Base-by-base conservation (phyloP, 2,113 vertebrate species). In the Pholis gunnellus region DNA sequence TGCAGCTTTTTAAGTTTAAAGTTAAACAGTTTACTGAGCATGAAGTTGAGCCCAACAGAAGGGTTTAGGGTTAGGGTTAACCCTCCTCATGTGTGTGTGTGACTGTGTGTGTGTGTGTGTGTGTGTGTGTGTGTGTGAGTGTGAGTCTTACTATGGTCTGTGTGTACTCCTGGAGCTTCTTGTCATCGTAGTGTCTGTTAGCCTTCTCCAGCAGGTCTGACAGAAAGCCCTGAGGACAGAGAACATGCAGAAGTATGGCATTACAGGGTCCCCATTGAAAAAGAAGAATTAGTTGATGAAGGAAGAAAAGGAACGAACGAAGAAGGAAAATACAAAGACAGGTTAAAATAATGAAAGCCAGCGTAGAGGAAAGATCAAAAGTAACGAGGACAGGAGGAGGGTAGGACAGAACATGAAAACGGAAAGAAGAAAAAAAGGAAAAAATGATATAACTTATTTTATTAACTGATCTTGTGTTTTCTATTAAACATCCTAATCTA, bases 161-260 rank as follows among this genome's bases (percentile, higher is more conserved):
- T 20, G 98, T 99, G 93, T 99, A 99, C 91, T 99, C 98, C 25
- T 96, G 95, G 87, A 99, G 96, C 94, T 99, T 98, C 89, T 97
- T 93, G 61, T 99, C 98, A 0, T 99, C 97, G 0, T 98, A 97
- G 42, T 97, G 97, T 88, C 97, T 95, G 94, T 99, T 99, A 0
- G 98, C 98, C 90, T 99, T 99, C 94, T 98, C 96, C 91, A 99
- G 95, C 92, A 99, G 95, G 91, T 99, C 98, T 0, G 97, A 97
- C 85, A 99, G 95, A 91, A 99, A 99, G 11, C 96, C 97, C 98
- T 99, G 91, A 48, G 67, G 88, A 89, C 25, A 85, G 79, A 87
- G 27, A 59, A 65, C 8, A 67, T 44, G 48, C 38, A 73, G 25
- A 25, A 6, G 10, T 59, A 57, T 29, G 20, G 2, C 27, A 64